Evolutionary conservation across 2,797 vertebrate genomes (phyloP).

Genomic region (Decapterus maruadsi): DNA sequence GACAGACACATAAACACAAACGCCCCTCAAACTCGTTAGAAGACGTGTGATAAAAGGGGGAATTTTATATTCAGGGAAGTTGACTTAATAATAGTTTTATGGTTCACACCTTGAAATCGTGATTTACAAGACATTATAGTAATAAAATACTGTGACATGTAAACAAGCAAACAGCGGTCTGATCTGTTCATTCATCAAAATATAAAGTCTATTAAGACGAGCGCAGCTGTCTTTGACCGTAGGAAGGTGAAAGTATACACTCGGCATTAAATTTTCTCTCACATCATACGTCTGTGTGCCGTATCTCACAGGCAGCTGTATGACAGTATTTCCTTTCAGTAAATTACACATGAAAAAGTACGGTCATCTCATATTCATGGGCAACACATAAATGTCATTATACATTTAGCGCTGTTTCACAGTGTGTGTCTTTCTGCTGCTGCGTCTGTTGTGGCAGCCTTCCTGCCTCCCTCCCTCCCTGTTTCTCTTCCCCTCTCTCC

Average conservation of each 20-base stretch:
- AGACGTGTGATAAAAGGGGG: background rate
- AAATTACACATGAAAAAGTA: slow-evolving; percentile 31
- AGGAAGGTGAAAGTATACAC: background rate
- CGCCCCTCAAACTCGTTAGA: background rate
- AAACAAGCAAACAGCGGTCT: background rate
- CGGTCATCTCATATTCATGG: slow-evolving; percentile 20
- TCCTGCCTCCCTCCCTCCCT: background rate
- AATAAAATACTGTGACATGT: background rate
- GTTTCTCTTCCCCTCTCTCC: background rate
- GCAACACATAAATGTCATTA: slow-evolving; percentile 43
- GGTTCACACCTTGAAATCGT: background rate
- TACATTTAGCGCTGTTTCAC: slow-evolving; percentile 36
- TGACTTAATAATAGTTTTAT: background rate
- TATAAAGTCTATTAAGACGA: background rate
- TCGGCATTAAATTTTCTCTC: slow-evolving; percentile 10
- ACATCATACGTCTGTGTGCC: slow-evolving; percentile 13
- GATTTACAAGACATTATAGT: background rate
- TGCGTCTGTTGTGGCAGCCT: slow-evolving; percentile 3
- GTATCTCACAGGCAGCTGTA: slow-evolving; percentile 3
- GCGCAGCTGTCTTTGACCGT: background rate
- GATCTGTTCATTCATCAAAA: background rate
- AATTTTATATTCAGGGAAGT: background rate
- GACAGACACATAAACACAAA: background rate
- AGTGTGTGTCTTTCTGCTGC: background rate
- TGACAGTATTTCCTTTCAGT: slow-evolving; percentile 23